Evolutionary conservation across 2,797 vertebrate species (phyloP).

Genomic region (Halcyon chelicuti): DNA sequence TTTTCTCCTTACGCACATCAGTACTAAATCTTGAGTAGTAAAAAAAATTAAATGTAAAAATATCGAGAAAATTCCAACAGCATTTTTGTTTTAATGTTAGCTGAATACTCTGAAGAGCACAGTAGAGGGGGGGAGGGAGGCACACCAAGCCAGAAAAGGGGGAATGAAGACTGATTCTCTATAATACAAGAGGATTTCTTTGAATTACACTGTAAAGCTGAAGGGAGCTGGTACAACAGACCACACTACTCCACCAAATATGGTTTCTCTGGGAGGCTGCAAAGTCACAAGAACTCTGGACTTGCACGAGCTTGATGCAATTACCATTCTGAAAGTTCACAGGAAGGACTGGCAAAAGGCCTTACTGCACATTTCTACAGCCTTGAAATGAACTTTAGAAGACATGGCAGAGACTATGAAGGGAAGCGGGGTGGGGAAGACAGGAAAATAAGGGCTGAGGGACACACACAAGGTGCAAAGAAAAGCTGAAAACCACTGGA

Average conservation of each 20-base stretch:
- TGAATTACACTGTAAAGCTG: not conserved
- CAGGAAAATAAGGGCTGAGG: conserved; percentile 42
- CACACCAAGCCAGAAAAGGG: rapidly evolving
- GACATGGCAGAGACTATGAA: conserved; percentile 32
- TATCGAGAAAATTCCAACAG: not conserved
- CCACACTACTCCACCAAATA: not conserved
- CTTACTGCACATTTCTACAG: conserved; percentile 50
- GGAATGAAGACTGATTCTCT: not conserved
- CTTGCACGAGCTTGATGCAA: not conserved
- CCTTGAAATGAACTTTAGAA: conserved; percentile 39
- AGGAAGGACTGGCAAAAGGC: not conserved
- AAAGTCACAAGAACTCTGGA: not conserved
- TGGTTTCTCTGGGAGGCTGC: not conserved
- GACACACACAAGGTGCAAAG: conserved; percentile 66
- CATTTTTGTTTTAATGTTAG: not conserved
- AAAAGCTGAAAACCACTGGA: conserved; percentile 61
- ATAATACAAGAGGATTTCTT: not conserved
- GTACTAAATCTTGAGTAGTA: not conserved
- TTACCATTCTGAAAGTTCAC: not conserved
- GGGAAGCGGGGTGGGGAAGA: not conserved
- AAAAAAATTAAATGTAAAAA: not conserved
- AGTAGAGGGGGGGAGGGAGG: not conserved
- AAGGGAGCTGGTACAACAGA: not conserved
- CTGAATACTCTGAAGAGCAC: not conserved
- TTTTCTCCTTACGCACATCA: not conserved